Percentiles rank a stretch among this genome's conserved stretches.
Conservation (phyloP, 1,140 invertebrate genomes). For the Drosophila albomicans region DNA sequence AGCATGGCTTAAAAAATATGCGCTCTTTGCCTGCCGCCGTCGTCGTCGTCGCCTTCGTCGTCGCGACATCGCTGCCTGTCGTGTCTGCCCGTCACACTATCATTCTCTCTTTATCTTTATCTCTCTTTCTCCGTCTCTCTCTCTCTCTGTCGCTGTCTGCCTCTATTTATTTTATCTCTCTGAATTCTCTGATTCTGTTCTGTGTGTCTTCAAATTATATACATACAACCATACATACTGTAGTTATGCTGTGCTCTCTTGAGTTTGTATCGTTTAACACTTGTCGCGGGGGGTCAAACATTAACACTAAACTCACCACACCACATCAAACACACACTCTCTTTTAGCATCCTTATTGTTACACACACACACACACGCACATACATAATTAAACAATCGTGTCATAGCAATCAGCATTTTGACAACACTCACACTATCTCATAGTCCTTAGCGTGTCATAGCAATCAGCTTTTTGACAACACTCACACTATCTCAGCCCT, state of each 20-base stretch:
- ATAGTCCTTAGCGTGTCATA: background rate
- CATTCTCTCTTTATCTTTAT: conserved; percentile 39
- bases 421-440: conserved; percentile 4
- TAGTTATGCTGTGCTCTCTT: conserved; percentile 53
- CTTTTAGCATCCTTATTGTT: conserved; percentile 7
- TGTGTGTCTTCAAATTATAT: conserved; percentile 14
- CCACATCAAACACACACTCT: conserved; percentile 15
- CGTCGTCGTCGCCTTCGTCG: background rate
- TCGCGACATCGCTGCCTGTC: conserved; percentile 32
- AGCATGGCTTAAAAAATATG: conserved; percentile 46
- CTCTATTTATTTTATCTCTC: conserved; percentile 5
- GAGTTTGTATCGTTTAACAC: conserved; percentile 49
- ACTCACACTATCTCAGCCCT: conserved; percentile 2
- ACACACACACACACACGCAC: conserved; percentile 12
- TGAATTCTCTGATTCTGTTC: conserved; percentile 28
- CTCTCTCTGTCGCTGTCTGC: conserved; percentile 34
- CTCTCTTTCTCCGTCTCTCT: conserved; percentile 49
- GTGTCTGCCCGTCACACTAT: conserved; percentile 41
- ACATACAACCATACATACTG: background rate
- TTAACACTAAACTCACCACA: conserved; percentile 22
- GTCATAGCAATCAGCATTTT: conserved; percentile 7
- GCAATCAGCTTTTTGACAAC: conserved; percentile 15
- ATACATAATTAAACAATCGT: background rate
- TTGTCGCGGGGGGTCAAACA: conserved; percentile 17
- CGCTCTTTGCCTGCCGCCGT: conserved; percentile 32